Percentiles rank a stretch among this genome's conserved stretches.
phyloP scores from a whole-genome alignment of 2,113 vertebrate species.

The Varanus salvator region DNA sequence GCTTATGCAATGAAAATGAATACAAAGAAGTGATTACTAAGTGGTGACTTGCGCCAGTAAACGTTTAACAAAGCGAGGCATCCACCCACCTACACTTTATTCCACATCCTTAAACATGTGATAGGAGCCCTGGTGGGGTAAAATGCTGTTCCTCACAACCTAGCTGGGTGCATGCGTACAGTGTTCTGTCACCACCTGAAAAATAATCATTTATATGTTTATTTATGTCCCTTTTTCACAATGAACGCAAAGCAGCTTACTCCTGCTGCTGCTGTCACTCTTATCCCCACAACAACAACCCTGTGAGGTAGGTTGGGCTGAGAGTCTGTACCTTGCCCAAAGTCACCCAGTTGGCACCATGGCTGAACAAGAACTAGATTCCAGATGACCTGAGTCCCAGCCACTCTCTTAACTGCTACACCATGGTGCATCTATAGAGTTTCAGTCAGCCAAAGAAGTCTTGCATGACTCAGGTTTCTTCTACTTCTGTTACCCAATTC shows the following conservation, averaged over 20 bases:
- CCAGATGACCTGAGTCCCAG: no score
- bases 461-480: constrained; percentile 57
- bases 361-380: no score
- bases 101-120: not conserved
- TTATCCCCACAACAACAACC: no score
- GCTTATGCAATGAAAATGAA: not conserved
- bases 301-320: no score
- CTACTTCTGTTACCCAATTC: constrained; percentile 53
- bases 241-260: no score
- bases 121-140: not conserved
- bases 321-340: no score
- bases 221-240: no score
- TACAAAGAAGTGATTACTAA: not conserved
- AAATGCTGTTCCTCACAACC: not conserved
- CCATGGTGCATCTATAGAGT: no score
- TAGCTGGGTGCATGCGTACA: not conserved
- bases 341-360: no score
- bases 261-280: no score
- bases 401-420: no score
- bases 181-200: not conserved
- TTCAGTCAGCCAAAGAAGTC: constrained; percentile 40
- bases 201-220: not conserved
- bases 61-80: not conserved
- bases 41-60: no score
- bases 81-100: not conserved